Base-by-base conservation (phyloP, 92 coral and sea anemone genomes). In the Palythoa caribaeorum region DNA sequence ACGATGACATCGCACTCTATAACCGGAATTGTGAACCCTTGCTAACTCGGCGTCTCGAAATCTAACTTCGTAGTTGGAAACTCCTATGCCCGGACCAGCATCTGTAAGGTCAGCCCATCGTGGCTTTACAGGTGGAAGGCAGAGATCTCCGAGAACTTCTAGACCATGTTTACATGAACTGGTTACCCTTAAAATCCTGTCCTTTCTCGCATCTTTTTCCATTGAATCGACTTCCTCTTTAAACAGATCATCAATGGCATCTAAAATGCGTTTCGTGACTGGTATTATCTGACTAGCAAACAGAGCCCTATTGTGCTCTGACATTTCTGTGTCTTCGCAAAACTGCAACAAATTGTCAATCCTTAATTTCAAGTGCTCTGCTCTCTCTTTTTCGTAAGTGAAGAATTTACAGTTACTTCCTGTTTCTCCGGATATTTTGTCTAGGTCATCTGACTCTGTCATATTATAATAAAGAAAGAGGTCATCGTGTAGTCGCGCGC, bases 41-140 rank as follows among this genome's bases (percentile, higher is more conserved):
- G 83, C 79, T 50, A 84, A 71, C 88, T 73, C 71, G 38, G 88
- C 88, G 65, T 73, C 81, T 36, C 88, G 80, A 84, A 84, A 84
- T 21, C 88, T 15, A 40, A 84, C 88, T 70, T 70, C 88, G 21
- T 71, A 73, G 21, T 84, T 84, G 2, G 79, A 84, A 47, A 84
- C 80, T 2, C 88, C 88, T 9, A 84, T 80, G 39, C 68, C 88
- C 15, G 88, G 88, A 3, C 88, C 88, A 50, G 88, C 81, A 50
- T 85, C 88, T 71, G 88, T 85, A 17, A 73, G 21, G 77, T 38
- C 87, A 38, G 87, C 87, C 87, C 77, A 83, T 83, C 77, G 73
- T 68, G 87, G 77, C 87, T 83, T 83, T 14, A 83, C 87, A 36
- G 77, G 87, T 83, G 68, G 70, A 5, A 78, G 39, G 70, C 84